Evolutionary conservation across 2,797 vertebrate species (phyloP), one percentile per base, ranked within the genome.

Genomic region (Remorina albescens): DNA sequence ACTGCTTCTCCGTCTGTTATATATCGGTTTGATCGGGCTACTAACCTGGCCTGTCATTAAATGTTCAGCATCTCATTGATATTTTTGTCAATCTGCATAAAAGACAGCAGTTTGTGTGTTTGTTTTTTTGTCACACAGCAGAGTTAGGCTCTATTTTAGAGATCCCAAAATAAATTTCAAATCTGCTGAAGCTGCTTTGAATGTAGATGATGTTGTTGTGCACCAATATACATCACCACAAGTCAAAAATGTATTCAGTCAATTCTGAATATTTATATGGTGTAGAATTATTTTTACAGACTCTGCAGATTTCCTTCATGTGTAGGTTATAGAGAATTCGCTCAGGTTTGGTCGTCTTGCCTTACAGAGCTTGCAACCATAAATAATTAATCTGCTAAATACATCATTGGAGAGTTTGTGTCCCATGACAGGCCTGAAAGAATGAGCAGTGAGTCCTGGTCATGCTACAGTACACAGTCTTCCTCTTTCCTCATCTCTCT

Each of bases 1-100:
- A 21, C 59, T 61, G 28, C 66, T 63, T 37, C 59, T 66, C 86
- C 89, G 79, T 86, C 86, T 88, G 90, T 79, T 76, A 30, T 76
- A 66, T n/a, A 87, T 78, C 76, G 34, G 62, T 76, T 70, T 67
- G 78, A 86, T 80, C 56, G 54, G 58, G 66, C 19, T 36, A 32
- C 60, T 44, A 15, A 71, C 37, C 56, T 66, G 75, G 66, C 78
- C 68, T 49, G 42, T 15, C 26, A 26, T 28, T 37, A 56, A 54
- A 61, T 6, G 37, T 68, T 15, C 11, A 71, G 32, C 16, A 57
- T 67, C 34, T 68, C 67, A 67, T 69, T 65, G 58, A 78, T 59
- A 61, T 60, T 67, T 64, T 67, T 42, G 50, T 74, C 46, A 34
- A 7, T 56, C 19, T 46, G n/a, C 11, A 53, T 62, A 16, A 64